phyloP scores from a whole-genome alignment of 2,888 invertebrate genomes.

The Stegophylla sp. region DNA sequence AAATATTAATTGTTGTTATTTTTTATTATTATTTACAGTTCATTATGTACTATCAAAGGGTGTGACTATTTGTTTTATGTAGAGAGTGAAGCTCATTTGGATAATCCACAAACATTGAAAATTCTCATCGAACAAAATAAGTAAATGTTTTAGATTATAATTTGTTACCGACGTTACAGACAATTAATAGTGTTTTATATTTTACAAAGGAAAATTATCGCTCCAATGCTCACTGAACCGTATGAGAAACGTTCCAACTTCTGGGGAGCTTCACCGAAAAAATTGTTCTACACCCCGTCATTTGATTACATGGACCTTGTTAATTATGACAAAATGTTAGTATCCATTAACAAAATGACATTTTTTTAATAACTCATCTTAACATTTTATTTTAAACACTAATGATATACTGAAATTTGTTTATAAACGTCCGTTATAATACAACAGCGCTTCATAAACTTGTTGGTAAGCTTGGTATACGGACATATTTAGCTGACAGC shows the following conservation, averaged over 20 bases:
- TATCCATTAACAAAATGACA: constrained; percentile 59
- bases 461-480: too few relatives aligned
- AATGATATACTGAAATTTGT: constrained; percentile 66
- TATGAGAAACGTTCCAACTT: constrained; percentile 97
- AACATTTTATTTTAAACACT: constrained; percentile 14
- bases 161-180: background rate
- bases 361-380: background rate
- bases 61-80: constrained; percentile 86
- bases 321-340: constrained; percentile 78
- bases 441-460: too few relatives aligned
- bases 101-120: constrained; percentile 76
- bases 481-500: too few relatives aligned
- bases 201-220: constrained; percentile 73
- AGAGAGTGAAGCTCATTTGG: constrained; percentile 85
- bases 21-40: constrained; percentile 69
- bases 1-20: background rate
- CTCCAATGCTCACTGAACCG: constrained; percentile 84
- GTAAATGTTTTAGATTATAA: constrained; percentile 64
- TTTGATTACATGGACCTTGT: constrained; percentile 96
- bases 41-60: constrained; percentile 77
- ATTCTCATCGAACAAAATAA: constrained; percentile 78
- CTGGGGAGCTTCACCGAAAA: constrained; percentile 91
- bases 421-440: constrained; percentile 73
- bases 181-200: background rate
- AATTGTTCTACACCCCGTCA: constrained; percentile 93